A percentile compares a stretch with the other conserved stretches of the same genome.
phyloP scores from a whole-genome alignment of 2,797 vertebrate genomes.

The Micrastur ruficollis region DNA sequence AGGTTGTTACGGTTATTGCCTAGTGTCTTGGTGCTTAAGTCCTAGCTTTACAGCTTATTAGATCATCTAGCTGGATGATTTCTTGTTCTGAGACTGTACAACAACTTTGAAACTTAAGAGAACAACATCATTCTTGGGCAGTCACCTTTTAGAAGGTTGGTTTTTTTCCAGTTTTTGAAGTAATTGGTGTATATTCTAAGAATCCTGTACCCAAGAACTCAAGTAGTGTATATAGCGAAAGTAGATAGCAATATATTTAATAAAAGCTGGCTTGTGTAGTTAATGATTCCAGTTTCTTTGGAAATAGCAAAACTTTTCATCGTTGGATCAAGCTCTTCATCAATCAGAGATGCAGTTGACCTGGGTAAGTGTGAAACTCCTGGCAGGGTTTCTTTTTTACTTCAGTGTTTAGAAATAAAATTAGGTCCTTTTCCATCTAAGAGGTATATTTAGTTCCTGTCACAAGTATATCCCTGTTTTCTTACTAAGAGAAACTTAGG shows the following conservation, averaged over 20 bases:
- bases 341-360: conserved; percentile 87
- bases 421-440: not conserved
- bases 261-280: not conserved
- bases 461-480: not conserved
- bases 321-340: conserved; percentile 82
- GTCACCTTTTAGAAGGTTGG: not conserved
- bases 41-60: not conserved
- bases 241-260: not conserved
- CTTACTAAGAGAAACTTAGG: not conserved
- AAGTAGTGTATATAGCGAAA: not conserved
- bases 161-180: not conserved
- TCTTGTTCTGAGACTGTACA: not conserved
- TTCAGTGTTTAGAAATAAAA: not conserved
- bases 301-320: conserved; percentile 91
- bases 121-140: not conserved
- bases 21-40: not conserved
- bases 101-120: not conserved
- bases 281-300: conserved; percentile 52
- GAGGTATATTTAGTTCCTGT: not conserved
- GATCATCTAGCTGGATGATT: not conserved
- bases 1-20: not conserved
- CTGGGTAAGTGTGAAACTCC: conserved; percentile 83
- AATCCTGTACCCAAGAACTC: not conserved
- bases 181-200: not conserved
- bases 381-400: not conserved